Evolutionary conservation across 2,888 invertebrate genomes (phyloP).

Genomic region (Ectemnius cavifrons): DNA sequence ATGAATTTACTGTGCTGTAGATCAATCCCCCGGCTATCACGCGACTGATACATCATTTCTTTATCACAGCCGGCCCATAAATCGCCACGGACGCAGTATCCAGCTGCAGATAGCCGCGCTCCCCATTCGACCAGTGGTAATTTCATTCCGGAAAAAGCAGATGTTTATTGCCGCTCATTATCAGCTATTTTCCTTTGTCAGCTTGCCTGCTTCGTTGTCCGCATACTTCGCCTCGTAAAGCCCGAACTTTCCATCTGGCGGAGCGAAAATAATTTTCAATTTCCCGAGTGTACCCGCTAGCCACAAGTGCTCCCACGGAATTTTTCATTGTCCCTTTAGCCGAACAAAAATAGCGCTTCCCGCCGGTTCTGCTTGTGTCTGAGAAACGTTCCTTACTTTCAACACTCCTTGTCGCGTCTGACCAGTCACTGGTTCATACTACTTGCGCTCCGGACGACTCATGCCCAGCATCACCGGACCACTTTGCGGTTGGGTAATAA

Average conservation of each 20-base stretch:
- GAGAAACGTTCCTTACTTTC: neutral
- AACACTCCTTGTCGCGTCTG: neutral
- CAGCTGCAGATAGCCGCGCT: neutral
- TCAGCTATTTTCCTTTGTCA: neutral
- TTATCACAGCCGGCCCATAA: slow-evolving; percentile 23
- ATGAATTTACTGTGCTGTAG: slow-evolving; percentile 12
- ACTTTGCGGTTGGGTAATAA: slow-evolving; percentile 11
- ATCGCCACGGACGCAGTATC: neutral
- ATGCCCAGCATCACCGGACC: neutral
- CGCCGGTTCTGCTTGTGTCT: neutral
- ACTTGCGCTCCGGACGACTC: neutral
- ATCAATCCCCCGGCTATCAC: slow-evolving; percentile 24
- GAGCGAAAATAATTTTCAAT: too few relatives aligned
- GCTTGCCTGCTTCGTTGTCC: too few relatives aligned
- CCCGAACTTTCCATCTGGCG: too few relatives aligned
- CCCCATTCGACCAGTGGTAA: neutral
- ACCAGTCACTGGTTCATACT: neutral
- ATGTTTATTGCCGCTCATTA: slow-evolving; percentile 4
- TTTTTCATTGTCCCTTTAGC: neutral
- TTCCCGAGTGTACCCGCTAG: too few relatives aligned
- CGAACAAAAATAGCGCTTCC: neutral
- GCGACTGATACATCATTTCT: slow-evolving; percentile 20
- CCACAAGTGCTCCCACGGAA: neutral
- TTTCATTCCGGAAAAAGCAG: neutral
- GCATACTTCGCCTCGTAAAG: too few relatives aligned